A percentile compares a stretch with the other conserved stretches of the same genome.
Evolutionary conservation across 2,797 vertebrate species (phyloP).

Genomic region (Thunnus albacares): DNA sequence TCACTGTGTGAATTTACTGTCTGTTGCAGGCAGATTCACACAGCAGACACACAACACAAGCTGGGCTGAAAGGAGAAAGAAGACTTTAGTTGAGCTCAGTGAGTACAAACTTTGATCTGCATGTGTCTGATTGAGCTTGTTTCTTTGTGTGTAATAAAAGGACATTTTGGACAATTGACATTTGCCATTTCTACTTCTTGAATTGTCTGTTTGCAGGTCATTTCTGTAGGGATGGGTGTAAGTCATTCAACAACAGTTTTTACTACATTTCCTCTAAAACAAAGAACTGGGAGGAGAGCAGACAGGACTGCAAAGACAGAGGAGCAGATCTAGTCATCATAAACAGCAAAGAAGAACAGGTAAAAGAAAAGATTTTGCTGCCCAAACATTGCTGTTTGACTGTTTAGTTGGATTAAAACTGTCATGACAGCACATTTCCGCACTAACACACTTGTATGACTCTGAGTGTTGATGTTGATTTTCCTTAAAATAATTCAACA

Average conservation of each 20-base stretch:
- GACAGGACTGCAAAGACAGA: constrained; percentile 24
- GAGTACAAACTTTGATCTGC: neutral
- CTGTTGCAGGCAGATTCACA: neutral
- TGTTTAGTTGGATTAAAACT: neutral
- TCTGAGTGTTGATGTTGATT: too few species aligned
- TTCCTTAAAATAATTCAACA: neutral
- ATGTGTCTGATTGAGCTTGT: neutral
- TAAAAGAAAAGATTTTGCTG: neutral
- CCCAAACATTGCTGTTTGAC: neutral
- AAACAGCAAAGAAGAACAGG: constrained; percentile 33
- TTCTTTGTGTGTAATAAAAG: neutral
- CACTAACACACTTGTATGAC: too few species aligned
- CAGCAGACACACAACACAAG: neutral
- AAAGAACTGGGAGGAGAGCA: constrained; percentile 14
- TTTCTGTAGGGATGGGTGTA: constrained; percentile 27
- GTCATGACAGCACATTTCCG: neutral
- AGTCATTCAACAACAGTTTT: constrained; percentile 1
- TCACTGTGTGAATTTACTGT: neutral
- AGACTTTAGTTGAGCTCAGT: constrained; percentile 1
- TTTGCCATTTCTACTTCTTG: neutral
- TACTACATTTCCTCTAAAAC: constrained; percentile 11
- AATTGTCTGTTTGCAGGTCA: neutral
- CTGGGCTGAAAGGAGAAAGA: neutral
- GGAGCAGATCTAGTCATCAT: constrained; percentile 22
- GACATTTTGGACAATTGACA: too few species aligned